phyloP scores from a whole-genome alignment of 2,113 vertebrate genomes.

The Illadopsis cleaveri region DNA sequence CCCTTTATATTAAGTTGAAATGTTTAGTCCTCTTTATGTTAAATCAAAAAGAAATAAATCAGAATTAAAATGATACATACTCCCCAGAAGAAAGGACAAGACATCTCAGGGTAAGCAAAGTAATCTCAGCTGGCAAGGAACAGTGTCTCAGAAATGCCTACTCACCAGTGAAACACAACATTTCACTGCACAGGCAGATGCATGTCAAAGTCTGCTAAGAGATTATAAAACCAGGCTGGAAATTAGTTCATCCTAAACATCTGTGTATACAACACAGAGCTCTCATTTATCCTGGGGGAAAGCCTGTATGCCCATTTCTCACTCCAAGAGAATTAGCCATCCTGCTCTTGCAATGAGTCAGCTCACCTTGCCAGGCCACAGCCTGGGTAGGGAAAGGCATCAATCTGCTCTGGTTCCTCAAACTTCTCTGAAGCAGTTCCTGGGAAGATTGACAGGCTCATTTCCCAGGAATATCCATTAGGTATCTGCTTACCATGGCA shows the following conservation, averaged over 20 bases:
- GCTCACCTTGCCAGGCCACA: background rate
- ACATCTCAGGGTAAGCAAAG: background rate
- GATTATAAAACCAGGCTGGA: background rate
- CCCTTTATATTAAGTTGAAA: background rate
- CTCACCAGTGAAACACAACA: background rate
- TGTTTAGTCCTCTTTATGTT: rapidly evolving
- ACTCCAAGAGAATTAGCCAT: background rate
- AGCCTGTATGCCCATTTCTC: background rate
- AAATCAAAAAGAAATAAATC: background rate
- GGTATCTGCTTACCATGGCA: background rate
- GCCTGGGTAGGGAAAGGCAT: background rate
- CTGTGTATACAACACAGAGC: background rate
- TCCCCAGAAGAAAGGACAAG: background rate
- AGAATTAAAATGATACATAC: background rate
- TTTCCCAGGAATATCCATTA: background rate
- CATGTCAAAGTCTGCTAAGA: background rate
- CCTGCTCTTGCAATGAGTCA: background rate
- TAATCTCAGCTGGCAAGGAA: background rate
- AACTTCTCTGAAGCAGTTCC: background rate
- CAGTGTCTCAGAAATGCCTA: background rate
- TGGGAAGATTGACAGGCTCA: background rate
- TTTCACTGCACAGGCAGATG: background rate
- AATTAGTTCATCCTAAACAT: background rate
- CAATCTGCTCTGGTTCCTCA: rapidly evolving
- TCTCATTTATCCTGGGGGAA: background rate